Conservation (phyloP, 2,113 vertebrate genomes). For the Chelonoidis abingdonii region DNA sequence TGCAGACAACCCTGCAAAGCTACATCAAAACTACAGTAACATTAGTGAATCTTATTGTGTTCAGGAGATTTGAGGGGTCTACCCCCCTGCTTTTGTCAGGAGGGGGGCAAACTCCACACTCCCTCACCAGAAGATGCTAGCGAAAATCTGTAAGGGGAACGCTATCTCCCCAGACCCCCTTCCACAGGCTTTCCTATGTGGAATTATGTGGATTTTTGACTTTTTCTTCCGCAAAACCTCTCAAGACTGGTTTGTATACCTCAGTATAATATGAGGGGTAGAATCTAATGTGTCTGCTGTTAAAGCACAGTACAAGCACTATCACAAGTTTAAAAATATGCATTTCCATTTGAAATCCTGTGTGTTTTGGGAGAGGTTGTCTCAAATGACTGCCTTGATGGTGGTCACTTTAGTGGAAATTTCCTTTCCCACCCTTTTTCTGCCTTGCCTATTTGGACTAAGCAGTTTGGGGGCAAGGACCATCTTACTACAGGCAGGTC, state of each 20-base stretch:
- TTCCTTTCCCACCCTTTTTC: neutral
- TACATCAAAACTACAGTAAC: no score
- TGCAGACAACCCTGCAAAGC: neutral
- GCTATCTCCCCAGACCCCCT: neutral
- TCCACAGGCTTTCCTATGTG: neutral
- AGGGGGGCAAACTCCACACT: neutral
- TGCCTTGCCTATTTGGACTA: neutral
- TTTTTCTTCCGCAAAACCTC: neutral
- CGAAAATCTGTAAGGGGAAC: neutral
- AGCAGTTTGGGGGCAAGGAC: neutral
- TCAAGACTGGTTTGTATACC: neutral
- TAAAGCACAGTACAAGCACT: neutral
- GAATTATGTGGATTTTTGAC: neutral
- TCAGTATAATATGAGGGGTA: neutral
- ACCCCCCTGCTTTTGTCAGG: neutral
- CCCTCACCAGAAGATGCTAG: neutral
- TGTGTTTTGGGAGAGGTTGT: neutral
- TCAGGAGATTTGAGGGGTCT: neutral
- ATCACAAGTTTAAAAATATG: neutral
- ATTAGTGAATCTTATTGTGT: neutral
- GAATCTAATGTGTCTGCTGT: no score
- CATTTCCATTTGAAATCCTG: neutral
- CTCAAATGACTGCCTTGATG: neutral
- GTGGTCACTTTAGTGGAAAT: neutral
- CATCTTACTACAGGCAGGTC: neutral